A percentile compares a stretch with the other conserved stretches of the same genome.
Conservation (phyloP, 2,888 invertebrate genomes). For the Cabera pusaria region DNA sequence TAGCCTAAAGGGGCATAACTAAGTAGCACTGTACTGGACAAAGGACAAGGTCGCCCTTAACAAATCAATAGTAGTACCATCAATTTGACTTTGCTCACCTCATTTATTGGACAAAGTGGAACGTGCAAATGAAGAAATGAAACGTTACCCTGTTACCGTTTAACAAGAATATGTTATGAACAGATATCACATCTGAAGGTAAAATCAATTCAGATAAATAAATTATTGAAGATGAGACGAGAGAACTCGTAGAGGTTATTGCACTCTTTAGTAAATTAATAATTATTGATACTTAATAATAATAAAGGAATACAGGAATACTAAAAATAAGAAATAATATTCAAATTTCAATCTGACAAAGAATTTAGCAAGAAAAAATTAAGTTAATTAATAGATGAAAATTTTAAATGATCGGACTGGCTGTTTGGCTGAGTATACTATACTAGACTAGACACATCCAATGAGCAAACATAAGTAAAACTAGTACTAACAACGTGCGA, state of each 20-base stretch:
- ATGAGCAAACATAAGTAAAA: too few species aligned
- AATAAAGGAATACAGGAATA: too few species aligned
- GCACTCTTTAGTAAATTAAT: too few species aligned
- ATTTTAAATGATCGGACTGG: too few species aligned
- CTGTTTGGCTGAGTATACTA: too few species aligned
- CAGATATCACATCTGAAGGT: conserved; percentile 64
- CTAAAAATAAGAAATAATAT: too few species aligned
- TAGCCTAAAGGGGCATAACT: conserved; percentile 27
- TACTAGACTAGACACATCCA: too few species aligned
- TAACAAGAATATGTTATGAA: conserved; percentile 63
- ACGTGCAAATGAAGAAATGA: conserved; percentile 76
- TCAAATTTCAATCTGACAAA: too few species aligned
- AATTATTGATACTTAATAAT: too few species aligned
- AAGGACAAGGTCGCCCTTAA: conserved; percentile 61
- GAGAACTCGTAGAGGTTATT: conserved; percentile 9
- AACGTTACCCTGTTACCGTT: conserved; percentile 66
- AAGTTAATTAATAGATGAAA: too few species aligned
- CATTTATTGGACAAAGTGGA: conserved; percentile 74
- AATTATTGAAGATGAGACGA: conserved; percentile 13
- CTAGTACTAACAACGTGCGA: too few species aligned
- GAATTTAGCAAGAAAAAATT: too few species aligned
- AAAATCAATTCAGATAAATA: conserved; percentile 58
- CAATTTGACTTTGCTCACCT: conserved; percentile 76
- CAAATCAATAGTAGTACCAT: conserved; percentile 59
- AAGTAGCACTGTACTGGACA: conserved; percentile 41